phyloP scores from a whole-genome alignment of 2,797 vertebrate species.

The Gallirallus australis region DNA sequence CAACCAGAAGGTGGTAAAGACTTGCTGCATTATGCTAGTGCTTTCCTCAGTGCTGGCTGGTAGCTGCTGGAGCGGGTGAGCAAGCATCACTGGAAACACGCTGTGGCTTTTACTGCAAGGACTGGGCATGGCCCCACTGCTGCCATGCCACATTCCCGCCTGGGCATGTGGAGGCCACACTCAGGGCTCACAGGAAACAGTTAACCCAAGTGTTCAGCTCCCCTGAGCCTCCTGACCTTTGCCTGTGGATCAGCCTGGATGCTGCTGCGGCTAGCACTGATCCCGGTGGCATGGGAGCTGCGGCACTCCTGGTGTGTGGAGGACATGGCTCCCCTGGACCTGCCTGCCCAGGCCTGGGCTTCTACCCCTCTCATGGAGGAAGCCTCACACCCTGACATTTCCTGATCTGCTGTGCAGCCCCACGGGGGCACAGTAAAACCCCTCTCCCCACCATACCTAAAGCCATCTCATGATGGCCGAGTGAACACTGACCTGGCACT shows the following conservation, averaged over 20 bases:
- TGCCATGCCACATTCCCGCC: accelerated
- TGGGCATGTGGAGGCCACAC: accelerated
- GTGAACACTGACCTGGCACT: accelerated
- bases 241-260: not conserved
- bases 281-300: accelerated
- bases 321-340: accelerated
- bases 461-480: accelerated
- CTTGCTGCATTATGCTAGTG: not conserved
- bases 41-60: not conserved
- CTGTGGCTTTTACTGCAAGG: not conserved
- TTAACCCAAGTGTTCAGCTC: not conserved
- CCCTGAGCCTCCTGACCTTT: not conserved
- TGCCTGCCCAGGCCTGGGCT: not conserved
- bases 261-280: not conserved
- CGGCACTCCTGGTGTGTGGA: not conserved
- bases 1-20: not conserved
- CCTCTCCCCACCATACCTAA: not conserved
- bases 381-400: not conserved
- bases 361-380: not conserved
- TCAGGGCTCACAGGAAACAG: not conserved
- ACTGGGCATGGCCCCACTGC: not conserved
- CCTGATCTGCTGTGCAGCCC: not conserved
- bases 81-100: not conserved
- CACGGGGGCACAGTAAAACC: accelerated
- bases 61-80: not conserved